Conservation (phyloP, 37 sponge, comb jelly and placozoan genomes). For the Corticium candelabrum region DNA sequence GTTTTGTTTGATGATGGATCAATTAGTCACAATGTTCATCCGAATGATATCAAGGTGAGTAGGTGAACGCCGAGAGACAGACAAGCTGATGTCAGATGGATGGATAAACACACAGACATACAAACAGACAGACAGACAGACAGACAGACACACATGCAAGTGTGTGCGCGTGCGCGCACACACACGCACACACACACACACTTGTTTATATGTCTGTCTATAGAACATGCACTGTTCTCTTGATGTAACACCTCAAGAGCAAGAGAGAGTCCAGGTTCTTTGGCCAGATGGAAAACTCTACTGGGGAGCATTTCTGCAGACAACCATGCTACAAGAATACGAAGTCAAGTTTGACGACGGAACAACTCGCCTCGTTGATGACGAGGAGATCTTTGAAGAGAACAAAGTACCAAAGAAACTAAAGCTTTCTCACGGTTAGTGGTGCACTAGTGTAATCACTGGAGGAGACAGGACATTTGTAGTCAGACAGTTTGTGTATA, state of each 20-base stretch:
- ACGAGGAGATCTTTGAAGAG: not conserved
- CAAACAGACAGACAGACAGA: too few species aligned
- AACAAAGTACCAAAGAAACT: not conserved
- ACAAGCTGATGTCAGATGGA: not conserved
- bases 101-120: too few species aligned
- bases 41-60: constrained; percentile 45
- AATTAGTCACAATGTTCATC: constrained; percentile 48
- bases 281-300: constrained; percentile 70
- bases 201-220: not conserved
- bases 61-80: not conserved
- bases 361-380: not conserved
- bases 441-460: too few species aligned
- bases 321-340: not conserved
- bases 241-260: not conserved
- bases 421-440: too few species aligned
- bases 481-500: too few species aligned
- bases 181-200: too few species aligned
- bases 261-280: constrained; percentile 24
- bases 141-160: not conserved
- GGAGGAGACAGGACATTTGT: too few species aligned
- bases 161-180: too few species aligned
- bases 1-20: constrained; percentile 83
- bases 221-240: not conserved
- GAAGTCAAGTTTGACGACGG: not conserved
- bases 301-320: constrained; percentile 41